phyloP scores from a whole-genome alignment of 2,888 invertebrate species.

The Harpagoxenus sublaevis region DNA sequence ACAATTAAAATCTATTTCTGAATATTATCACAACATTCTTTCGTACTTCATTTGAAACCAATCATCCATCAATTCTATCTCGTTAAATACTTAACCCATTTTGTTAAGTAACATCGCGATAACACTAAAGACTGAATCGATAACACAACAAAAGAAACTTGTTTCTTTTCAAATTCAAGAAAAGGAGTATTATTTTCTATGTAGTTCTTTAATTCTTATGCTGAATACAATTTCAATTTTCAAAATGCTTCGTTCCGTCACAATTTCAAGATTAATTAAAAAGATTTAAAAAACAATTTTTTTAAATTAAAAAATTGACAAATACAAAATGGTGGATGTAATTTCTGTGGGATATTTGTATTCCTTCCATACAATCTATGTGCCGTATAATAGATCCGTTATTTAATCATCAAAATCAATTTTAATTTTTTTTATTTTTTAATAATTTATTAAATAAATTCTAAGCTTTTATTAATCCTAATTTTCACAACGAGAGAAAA shows the following conservation, averaged over 20 bases:
- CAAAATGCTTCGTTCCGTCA: neutral
- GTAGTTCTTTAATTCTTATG: neutral
- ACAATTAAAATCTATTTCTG: constrained; percentile 16
- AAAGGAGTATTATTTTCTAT: neutral
- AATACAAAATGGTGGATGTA: neutral
- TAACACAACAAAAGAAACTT: neutral
- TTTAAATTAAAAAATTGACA: too few species aligned
- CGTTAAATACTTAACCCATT: neutral
- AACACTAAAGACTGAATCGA: neutral
- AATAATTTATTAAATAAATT: neutral
- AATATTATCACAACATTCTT: constrained; percentile 15
- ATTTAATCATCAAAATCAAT: neutral
- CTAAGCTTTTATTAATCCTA: neutral
- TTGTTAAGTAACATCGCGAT: neutral
- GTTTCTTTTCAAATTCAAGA: neutral
- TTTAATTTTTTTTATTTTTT: neutral
- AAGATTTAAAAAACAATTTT: neutral
- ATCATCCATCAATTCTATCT: neutral
- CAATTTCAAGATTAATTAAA: neutral
- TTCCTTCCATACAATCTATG: too few species aligned
- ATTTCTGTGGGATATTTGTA: neutral
- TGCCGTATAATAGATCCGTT: neutral
- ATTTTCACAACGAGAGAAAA: neutral
- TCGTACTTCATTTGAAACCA: neutral
- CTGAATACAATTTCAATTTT: neutral